phyloP scores from a whole-genome alignment of 2,113 vertebrate species.

The Manacus vitellinus region DNA sequence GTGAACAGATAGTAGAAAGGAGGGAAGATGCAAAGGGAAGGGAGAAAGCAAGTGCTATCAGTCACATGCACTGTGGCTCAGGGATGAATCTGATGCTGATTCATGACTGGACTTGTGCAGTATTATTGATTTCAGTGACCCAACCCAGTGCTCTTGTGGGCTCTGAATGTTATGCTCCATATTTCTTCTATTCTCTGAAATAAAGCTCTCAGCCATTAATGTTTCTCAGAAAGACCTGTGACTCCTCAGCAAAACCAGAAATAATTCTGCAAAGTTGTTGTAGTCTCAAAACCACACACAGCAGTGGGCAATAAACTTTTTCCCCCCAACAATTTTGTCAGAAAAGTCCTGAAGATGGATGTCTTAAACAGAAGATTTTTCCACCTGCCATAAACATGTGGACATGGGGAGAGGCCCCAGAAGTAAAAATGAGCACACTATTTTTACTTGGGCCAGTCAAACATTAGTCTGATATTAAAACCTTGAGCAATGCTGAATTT shows the following conservation, averaged over 20 bases:
- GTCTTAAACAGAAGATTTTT: background rate
- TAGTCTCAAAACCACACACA: background rate
- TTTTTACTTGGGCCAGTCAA: background rate
- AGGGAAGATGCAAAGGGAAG: background rate
- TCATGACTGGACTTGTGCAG: background rate
- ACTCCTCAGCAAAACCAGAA: background rate
- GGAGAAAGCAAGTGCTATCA: background rate
- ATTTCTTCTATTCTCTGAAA: background rate
- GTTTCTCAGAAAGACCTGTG: background rate
- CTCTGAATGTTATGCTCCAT: background rate
- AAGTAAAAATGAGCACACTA: background rate
- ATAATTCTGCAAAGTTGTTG: background rate
- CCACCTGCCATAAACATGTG: background rate
- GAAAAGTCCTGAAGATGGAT: background rate
- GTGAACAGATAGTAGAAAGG: background rate
- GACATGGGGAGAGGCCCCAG: no score
- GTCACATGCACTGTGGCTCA: background rate
- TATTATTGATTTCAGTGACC: background rate
- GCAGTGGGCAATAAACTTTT: background rate
- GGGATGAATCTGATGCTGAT: background rate
- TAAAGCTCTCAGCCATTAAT: background rate
- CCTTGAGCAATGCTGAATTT: background rate
- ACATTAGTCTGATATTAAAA: background rate
- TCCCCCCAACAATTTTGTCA: background rate
- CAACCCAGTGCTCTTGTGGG: background rate